phyloP scores from a whole-genome alignment of 2,888 invertebrate species.

The Cosmopolites sordidus region DNA sequence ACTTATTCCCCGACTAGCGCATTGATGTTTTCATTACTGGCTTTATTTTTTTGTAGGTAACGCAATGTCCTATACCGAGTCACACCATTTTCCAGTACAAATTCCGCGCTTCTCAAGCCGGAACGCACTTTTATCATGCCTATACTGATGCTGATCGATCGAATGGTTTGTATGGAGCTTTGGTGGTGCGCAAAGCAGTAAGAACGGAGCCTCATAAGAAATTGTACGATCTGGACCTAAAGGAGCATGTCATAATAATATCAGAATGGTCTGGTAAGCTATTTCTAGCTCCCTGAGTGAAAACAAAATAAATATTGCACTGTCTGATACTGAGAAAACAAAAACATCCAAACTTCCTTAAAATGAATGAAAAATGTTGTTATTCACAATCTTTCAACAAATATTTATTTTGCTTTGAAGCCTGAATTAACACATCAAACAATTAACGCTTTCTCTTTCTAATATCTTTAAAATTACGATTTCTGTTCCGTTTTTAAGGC shows the following conservation, averaged over 20 bases:
- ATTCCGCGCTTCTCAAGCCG: slow-evolving; percentile 62
- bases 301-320: no score
- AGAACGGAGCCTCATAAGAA: slow-evolving; percentile 57
- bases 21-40: no score
- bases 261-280: slow-evolving; percentile 58
- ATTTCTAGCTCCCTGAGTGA: no score
- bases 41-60: slow-evolving; percentile 40
- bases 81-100: slow-evolving; percentile 67
- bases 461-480: not conserved
- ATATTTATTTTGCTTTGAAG: no score
- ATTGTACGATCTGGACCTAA: slow-evolving; percentile 67
- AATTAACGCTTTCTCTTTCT: not conserved
- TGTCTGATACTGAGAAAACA: no score
- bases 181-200: slow-evolving; percentile 65
- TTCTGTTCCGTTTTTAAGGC: slow-evolving; percentile 17
- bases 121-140: slow-evolving; percentile 71
- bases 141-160: slow-evolving; percentile 65
- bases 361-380: no score
- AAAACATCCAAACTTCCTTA: no score
- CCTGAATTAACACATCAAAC: no score
- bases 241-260: slow-evolving; percentile 64
- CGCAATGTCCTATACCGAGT: slow-evolving; percentile 69
- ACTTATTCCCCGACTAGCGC: no score
- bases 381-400: no score
- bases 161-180: slow-evolving; percentile 66